These are phyloP conservation scores for Hydropotes inermis DNA, from an alignment of 2,113 vertebrate genomes.

Conservation along the genomic window DNA sequence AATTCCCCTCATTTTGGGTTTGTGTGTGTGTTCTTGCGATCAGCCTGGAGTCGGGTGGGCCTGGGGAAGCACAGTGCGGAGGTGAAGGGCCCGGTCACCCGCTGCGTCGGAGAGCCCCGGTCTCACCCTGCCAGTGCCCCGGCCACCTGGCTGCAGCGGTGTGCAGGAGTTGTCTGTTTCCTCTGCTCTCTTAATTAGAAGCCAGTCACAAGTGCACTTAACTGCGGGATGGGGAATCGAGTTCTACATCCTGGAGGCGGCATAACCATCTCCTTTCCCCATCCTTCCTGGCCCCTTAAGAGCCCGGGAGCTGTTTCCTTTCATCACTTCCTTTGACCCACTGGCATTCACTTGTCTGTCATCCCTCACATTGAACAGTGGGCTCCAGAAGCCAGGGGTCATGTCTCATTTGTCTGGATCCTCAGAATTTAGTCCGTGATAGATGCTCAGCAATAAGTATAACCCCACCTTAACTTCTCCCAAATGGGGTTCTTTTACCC, in stretches of 20 bases:
- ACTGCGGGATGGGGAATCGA: background rate
- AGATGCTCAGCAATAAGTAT: background rate
- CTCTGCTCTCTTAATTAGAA: background rate
- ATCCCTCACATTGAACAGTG: background rate
- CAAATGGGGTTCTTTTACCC: background rate
- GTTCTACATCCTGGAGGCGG: background rate
- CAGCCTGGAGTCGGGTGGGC: background rate
- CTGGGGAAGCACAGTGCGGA: background rate
- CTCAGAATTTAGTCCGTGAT: background rate
- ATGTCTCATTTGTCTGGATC: background rate
- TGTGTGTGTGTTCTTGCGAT: background rate
- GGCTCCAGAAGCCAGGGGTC: background rate
- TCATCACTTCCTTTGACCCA: background rate
- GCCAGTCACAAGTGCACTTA: background rate
- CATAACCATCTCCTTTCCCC: background rate
- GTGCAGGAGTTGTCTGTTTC: background rate
- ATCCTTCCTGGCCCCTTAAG: background rate
- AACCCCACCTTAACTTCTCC: background rate
- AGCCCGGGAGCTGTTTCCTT: background rate
- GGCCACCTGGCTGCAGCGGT: too few species aligned
- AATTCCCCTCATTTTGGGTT: background rate
- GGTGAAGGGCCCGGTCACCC: rapidly evolving
- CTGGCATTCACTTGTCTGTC: background rate
- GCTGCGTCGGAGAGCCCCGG: rapidly evolving
- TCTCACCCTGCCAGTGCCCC: background rate